phyloP scores from a whole-genome alignment of 2,888 invertebrate genomes.

The Drosophila recens region DNA sequence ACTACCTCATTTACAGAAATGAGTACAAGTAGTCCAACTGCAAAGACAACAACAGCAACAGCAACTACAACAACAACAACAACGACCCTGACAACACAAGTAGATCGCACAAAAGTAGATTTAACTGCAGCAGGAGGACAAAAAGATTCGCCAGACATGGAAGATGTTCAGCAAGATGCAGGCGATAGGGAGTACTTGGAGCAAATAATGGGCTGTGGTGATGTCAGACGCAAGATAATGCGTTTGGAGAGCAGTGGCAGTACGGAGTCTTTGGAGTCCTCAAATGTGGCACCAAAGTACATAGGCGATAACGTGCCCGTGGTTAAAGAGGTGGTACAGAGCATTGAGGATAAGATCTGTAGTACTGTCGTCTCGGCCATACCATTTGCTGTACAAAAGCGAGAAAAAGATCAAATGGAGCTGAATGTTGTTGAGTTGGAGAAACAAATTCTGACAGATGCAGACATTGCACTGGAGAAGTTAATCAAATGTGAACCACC shows the following conservation, averaged over 20 bases:
- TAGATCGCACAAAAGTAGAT: constrained; percentile 69
- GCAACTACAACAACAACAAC: constrained; percentile 48
- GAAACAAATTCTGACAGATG: constrained; percentile 72
- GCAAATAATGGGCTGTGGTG: constrained; percentile 85
- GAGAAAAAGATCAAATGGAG: constrained; percentile 55
- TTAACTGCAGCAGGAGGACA: constrained; percentile 30
- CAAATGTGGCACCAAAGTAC: constrained; percentile 55
- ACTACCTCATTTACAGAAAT: constrained; percentile 85
- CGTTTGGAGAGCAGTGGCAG: constrained; percentile 85
- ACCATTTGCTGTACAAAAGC: constrained; percentile 81
- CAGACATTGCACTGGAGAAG: constrained; percentile 70
- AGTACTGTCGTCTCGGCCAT: constrained; percentile 73
- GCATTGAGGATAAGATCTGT: constrained; percentile 86
- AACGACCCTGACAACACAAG: constrained; percentile 55
- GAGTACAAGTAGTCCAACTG: constrained; percentile 83
- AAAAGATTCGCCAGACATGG: constrained; percentile 17
- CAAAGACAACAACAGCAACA: constrained; percentile 63
- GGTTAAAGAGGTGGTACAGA: constrained; percentile 87
- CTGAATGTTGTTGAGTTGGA: constrained; percentile 68
- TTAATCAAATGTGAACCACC: constrained; percentile 66
- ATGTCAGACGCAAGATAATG: constrained; percentile 87
- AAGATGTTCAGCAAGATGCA: constrained; percentile 39
- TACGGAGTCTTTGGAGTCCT: constrained; percentile 63
- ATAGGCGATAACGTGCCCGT: constrained; percentile 84
- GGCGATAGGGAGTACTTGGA: constrained; percentile 77